Evolutionary conservation across 2,888 invertebrate genomes (phyloP).

Genomic region (Cistogaster globosa): DNA sequence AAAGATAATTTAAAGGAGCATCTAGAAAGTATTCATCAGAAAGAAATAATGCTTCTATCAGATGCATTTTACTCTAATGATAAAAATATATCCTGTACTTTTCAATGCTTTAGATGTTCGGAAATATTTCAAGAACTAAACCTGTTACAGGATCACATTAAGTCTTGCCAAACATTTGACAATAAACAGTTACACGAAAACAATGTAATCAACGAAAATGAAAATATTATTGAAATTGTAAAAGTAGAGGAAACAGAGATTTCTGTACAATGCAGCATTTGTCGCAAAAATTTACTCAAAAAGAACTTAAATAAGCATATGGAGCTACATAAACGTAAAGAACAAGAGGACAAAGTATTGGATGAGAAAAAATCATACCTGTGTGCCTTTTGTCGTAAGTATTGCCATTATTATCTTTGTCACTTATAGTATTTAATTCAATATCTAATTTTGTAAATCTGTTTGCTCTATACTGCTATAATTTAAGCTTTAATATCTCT

Average conservation of each 20-base stretch:
- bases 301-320: slow-evolving; percentile 72
- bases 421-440: neutral
- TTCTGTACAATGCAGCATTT: slow-evolving; percentile 68
- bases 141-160: slow-evolving; percentile 59
- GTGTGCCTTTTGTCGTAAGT: slow-evolving; percentile 74
- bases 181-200: slow-evolving; percentile 12
- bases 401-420: neutral
- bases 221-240: slow-evolving; percentile 25
- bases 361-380: slow-evolving; percentile 54
- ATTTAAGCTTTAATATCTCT: no score
- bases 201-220: neutral
- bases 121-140: slow-evolving; percentile 45
- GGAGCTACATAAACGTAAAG: slow-evolving; percentile 70
- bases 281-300: slow-evolving; percentile 67
- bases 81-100: neutral
- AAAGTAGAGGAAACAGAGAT: slow-evolving; percentile 40
- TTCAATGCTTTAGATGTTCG: slow-evolving; percentile 68
- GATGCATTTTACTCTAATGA: neutral
- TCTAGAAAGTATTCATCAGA: slow-evolving; percentile 32
- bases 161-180: slow-evolving; percentile 19
- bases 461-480: no score
- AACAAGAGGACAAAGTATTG: slow-evolving; percentile 36
- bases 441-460: neutral
- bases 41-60: neutral
- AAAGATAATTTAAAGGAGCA: slow-evolving; percentile 48